Evolutionary conservation across 1,140 invertebrate species (phyloP).

Genomic region (Drosophila pandora): DNA sequence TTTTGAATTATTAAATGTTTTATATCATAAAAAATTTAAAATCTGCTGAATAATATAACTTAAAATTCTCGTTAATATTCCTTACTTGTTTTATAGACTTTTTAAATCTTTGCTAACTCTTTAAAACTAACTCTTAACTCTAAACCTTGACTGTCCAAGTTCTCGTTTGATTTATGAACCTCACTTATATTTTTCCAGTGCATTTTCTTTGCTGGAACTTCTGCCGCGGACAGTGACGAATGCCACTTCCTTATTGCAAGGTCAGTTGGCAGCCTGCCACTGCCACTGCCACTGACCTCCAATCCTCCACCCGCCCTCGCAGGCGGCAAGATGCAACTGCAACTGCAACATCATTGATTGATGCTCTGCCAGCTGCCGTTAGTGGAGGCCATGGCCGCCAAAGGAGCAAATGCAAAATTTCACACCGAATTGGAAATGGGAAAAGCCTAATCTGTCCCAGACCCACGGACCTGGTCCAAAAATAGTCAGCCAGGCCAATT

Average conservation of each 20-base stretch:
- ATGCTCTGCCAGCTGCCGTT: conserved; percentile 79
- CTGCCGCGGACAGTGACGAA: conserved; percentile 66
- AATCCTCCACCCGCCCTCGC: background rate
- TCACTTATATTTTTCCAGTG: conserved; percentile 7
- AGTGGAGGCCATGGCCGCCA: conserved; percentile 23
- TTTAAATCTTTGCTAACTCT: background rate
- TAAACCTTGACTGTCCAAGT: background rate
- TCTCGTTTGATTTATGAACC: background rate
- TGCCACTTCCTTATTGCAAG: conserved; percentile 78
- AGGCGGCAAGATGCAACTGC: conserved; percentile 4
- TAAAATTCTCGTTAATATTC: too few species aligned
- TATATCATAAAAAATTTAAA: too few species aligned
- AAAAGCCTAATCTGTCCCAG: conserved; percentile 58
- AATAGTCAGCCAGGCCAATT: conserved; percentile 51
- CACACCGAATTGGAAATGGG: conserved; percentile 76
- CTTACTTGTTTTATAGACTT: too few species aligned
- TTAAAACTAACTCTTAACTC: background rate
- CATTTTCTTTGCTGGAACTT: conserved; percentile 6
- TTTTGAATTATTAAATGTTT: too few species aligned
- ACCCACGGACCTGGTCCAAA: conserved; percentile 45
- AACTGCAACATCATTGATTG: conserved; percentile 61
- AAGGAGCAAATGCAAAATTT: conserved; percentile 51
- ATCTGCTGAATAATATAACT: too few species aligned
- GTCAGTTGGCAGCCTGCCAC: conserved; percentile 42
- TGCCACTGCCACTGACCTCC: conserved; percentile 3